Conservation (phyloP, 2,113 vertebrate genomes). For the Chamaetylas fuelleborni region DNA sequence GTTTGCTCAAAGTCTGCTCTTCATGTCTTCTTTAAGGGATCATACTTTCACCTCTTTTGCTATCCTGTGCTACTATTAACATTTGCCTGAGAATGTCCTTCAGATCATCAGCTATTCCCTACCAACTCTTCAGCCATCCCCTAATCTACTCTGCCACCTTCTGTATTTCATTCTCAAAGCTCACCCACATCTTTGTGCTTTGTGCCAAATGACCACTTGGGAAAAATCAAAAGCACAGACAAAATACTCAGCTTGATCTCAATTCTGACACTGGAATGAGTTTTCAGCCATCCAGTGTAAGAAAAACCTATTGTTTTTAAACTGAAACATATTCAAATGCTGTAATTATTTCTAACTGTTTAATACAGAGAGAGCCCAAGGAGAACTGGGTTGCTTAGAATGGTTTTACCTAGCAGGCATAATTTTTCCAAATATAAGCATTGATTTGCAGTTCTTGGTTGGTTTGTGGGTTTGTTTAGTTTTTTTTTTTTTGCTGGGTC, state of each 20-base stretch:
- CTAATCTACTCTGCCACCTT: background rate
- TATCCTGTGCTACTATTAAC: background rate
- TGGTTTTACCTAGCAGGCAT: background rate
- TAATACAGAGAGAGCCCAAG: background rate
- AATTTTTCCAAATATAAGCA: background rate
- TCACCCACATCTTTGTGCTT: background rate
- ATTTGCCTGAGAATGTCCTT: background rate
- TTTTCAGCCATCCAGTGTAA: background rate
- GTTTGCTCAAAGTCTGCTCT: background rate
- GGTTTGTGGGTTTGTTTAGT: background rate
- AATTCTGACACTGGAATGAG: background rate
- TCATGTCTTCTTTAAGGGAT: background rate
- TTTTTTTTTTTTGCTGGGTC: background rate
- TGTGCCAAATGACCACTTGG: background rate
- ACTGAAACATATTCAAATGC: background rate
- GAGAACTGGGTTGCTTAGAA: background rate
- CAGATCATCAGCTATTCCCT: background rate
- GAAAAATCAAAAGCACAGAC: background rate
- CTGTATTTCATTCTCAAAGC: background rate
- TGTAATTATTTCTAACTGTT: background rate
- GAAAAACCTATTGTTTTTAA: background rate
- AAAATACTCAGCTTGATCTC: background rate
- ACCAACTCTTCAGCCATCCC: background rate
- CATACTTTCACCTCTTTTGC: background rate
- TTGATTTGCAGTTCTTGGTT: background rate